These are phyloP conservation scores for Corapipo altera DNA, from an alignment of 2,113 vertebrate species.

Conservation along the genomic window DNA sequence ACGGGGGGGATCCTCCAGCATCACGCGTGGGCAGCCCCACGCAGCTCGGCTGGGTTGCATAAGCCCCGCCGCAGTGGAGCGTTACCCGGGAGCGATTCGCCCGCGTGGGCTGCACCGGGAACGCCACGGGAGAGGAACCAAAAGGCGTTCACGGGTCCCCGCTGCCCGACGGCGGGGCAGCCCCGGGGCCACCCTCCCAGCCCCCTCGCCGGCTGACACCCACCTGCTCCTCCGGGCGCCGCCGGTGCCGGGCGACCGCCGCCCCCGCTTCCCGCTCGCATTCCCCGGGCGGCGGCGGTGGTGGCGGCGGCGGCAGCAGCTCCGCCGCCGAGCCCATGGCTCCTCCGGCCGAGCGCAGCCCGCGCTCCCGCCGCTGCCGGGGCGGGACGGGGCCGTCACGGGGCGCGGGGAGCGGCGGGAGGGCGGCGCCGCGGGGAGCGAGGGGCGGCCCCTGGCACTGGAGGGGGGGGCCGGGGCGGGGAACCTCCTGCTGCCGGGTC, in stretches of 20 bases:
- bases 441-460: not conserved
- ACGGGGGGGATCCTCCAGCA: not conserved
- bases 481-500: rapidly evolving
- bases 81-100: not conserved
- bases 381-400: constrained; percentile 22
- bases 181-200: not conserved
- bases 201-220: not conserved
- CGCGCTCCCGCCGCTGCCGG: not conserved
- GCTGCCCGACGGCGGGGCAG: not conserved
- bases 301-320: not conserved
- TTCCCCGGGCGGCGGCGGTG: not conserved
- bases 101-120: not conserved
- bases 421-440: not conserved
- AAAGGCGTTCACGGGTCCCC: not conserved
- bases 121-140: not conserved
- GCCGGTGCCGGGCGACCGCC: not conserved
- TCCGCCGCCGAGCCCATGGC: constrained; percentile 61
- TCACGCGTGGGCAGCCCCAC: not conserved
- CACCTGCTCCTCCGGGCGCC: constrained; percentile 2
- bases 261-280: not conserved
- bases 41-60: not conserved
- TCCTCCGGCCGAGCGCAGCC: not conserved
- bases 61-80: constrained; percentile 21
- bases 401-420: not conserved
- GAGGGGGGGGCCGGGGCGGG: not conserved